Percentiles rank a stretch among this genome's conserved stretches.
Evolutionary conservation across 2,113 vertebrate genomes (phyloP).

Genomic region (Zosterops japonicus): DNA sequence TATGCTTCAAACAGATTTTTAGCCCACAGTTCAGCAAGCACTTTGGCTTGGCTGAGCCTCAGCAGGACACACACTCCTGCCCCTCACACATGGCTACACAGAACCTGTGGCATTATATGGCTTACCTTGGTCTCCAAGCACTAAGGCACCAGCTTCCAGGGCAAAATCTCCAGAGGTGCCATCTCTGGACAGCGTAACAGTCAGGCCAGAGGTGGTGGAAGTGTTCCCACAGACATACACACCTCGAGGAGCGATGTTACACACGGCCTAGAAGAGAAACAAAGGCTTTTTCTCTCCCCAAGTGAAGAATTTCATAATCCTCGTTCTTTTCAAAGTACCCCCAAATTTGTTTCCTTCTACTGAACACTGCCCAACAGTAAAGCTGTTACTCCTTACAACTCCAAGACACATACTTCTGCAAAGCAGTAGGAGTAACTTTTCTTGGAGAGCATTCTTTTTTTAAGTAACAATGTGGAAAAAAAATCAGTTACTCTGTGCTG

Average conservation of each 20-base stretch:
- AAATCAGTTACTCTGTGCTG: background rate
- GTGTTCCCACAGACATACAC: constrained; percentile 98
- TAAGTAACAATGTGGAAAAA: background rate
- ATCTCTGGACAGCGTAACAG: constrained; percentile 92
- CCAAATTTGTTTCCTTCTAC: background rate
- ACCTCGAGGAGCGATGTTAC: constrained; percentile 91
- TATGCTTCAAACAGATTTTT: background rate
- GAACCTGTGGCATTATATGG: background rate
- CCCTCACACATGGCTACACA: background rate
- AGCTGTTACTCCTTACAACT: background rate
- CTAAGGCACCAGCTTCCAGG: constrained; percentile 94
- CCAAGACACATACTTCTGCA: background rate
- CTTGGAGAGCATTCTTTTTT: background rate
- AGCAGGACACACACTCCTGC: background rate
- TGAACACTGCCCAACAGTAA: background rate
- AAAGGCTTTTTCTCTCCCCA: background rate
- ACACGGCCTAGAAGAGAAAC: constrained; percentile 82
- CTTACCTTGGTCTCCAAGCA: constrained; percentile 95
- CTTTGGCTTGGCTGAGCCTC: background rate
- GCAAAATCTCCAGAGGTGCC: constrained; percentile 90
- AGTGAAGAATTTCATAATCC: background rate
- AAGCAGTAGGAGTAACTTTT: background rate
- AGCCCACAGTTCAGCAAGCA: background rate
- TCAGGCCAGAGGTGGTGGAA: constrained; percentile 92
- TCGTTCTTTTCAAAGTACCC: background rate